These are phyloP conservation scores for Colinus virginianus DNA, from an alignment of 2,113 vertebrate genomes.

Conservation along the genomic window DNA sequence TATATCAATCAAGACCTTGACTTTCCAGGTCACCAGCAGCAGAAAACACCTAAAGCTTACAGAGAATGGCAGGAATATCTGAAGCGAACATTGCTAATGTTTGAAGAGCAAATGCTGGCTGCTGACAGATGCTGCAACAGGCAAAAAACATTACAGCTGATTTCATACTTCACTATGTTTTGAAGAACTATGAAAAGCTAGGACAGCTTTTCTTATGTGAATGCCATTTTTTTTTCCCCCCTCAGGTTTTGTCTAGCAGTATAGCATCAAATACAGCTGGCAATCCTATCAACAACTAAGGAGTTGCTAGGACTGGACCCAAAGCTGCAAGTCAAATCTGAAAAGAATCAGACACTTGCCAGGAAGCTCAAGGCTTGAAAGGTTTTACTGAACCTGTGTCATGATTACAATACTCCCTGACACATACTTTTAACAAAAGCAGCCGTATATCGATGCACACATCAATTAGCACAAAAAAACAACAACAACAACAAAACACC, in stretches of 20 bases:
- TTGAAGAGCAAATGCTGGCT: not conserved
- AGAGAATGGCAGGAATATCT: not conserved
- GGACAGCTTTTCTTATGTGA: not conserved
- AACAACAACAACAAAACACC: not conserved
- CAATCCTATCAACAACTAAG: not conserved
- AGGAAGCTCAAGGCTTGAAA: not conserved
- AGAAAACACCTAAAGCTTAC: not conserved
- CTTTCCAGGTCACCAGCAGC: not conserved
- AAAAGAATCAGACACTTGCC: not conserved
- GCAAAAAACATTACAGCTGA: not conserved
- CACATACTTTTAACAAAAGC: not conserved
- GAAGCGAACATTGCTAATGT: not conserved
- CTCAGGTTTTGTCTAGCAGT: not conserved
- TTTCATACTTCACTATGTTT: not conserved
- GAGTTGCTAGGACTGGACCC: not conserved
- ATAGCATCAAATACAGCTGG: not conserved
- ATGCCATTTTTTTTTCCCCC: not conserved
- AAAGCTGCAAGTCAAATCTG: not conserved
- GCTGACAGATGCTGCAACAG: not conserved
- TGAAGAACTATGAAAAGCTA: not conserved
- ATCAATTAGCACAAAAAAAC: not conserved
- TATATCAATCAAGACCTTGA: not conserved
- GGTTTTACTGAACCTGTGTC: not conserved
- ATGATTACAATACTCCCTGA: not conserved
- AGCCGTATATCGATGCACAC: not conserved